phyloP scores from a whole-genome alignment of 2,888 invertebrate species.

The Ephialtes manifestator region DNA sequence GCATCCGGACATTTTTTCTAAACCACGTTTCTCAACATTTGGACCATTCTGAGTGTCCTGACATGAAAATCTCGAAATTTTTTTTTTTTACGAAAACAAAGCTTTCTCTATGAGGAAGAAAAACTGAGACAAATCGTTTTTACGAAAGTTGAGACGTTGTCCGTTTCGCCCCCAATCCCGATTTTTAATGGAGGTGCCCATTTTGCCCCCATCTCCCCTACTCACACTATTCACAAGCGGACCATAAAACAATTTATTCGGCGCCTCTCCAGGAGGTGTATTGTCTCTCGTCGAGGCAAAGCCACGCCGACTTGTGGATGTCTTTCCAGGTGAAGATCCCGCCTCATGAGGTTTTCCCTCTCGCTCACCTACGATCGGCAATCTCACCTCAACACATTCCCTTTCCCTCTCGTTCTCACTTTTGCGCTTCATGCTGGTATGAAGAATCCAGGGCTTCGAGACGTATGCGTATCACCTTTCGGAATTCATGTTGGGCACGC shows the following conservation, averaged over 20 bases:
- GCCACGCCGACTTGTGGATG: constrained; percentile 73
- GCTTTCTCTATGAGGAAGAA: too few relatives aligned
- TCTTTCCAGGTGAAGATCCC: constrained; percentile 31
- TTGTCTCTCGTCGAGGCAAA: constrained; percentile 79
- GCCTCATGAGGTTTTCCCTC: constrained; percentile 29
- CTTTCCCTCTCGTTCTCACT: constrained; percentile 22
- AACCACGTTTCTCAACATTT: too few relatives aligned
- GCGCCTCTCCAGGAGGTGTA: constrained; percentile 79
- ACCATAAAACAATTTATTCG: constrained; percentile 81
- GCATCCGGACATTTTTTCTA: too few relatives aligned
- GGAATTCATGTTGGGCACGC: constrained; percentile 81
- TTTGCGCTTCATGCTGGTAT: background rate
- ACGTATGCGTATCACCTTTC: constrained; percentile 81
- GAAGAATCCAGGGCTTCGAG: constrained; percentile 61
- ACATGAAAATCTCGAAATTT: too few relatives aligned
- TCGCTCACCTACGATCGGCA: constrained; percentile 30
- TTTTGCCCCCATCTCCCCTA: too few relatives aligned
- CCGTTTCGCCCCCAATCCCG: too few relatives aligned
- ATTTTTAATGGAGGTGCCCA: too few relatives aligned
- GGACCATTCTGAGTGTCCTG: too few relatives aligned
- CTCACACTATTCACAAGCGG: constrained; percentile 55
- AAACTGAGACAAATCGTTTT: too few relatives aligned
- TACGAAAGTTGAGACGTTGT: too few relatives aligned
- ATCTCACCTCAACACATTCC: constrained; percentile 22
- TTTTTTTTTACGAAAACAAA: too few relatives aligned